A percentile compares a stretch with the other conserved stretches of the same genome.
phyloP scores from a whole-genome alignment of 2,888 invertebrate species.

The Carpatolechia fugitivella region DNA sequence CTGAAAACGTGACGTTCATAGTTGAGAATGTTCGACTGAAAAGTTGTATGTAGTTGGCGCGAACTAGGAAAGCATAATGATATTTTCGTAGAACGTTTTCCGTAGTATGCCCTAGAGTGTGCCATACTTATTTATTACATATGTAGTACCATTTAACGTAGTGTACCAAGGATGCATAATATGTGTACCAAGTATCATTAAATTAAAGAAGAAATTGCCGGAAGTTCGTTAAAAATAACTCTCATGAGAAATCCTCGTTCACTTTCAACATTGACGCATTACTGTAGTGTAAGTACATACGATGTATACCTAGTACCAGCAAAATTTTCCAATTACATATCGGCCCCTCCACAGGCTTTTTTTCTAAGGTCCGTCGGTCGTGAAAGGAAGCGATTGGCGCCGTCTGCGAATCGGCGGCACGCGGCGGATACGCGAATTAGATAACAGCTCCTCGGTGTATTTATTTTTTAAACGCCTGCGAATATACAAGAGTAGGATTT shows the following conservation, averaged over 20 bases:
- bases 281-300: neutral
- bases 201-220: too few species aligned
- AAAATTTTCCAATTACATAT: slow-evolving; percentile 7
- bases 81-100: neutral
- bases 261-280: slow-evolving; percentile 7
- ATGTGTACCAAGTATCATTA: too few species aligned
- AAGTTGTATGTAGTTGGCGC: too few species aligned
- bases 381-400: slow-evolving; percentile 26
- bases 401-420: slow-evolving; percentile 20
- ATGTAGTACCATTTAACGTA: too few species aligned
- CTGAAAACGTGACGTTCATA: too few species aligned
- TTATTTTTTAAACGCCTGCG: slow-evolving; percentile 71
- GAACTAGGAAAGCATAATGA: too few species aligned
- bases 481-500: slow-evolving; percentile 67
- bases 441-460: slow-evolving; percentile 58
- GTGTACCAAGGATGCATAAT: too few species aligned
- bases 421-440: slow-evolving; percentile 42
- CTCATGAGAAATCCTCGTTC: neutral
- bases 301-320: neutral
- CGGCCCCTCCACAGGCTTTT: neutral
- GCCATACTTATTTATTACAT: neutral
- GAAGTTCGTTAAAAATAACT: slow-evolving; percentile 1
- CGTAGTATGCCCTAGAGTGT: neutral
- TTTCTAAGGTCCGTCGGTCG: slow-evolving; percentile 11
- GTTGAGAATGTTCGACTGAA: too few species aligned